Evolutionary conservation across 2,888 invertebrate species (phyloP).

Genomic region (Eupsilia transversa): DNA sequence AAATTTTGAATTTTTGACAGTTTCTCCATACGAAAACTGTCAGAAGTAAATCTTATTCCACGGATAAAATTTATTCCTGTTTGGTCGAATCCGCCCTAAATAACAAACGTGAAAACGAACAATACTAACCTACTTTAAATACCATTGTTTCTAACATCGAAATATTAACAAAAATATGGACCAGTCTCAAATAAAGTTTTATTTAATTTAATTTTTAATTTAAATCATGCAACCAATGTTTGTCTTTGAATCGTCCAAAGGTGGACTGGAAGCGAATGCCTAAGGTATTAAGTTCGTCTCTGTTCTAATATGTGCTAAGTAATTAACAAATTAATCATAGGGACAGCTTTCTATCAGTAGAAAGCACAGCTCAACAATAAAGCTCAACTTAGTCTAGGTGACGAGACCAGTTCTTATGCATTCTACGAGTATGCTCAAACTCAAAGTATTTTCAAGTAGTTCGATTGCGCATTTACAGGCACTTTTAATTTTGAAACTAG

Average conservation of each 20-base stretch:
- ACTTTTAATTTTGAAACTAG: neutral
- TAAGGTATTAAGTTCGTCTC: neutral
- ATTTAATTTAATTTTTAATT: no score
- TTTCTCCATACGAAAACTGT: no score
- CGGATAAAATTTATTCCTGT: no score
- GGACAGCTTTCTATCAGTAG: neutral
- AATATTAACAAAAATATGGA: no score
- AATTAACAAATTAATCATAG: neutral
- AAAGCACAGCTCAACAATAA: neutral
- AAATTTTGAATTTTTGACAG: no score
- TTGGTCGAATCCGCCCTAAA: no score
- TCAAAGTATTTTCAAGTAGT: conserved; percentile 1
- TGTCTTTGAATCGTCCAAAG: neutral
- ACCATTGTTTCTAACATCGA: no score
- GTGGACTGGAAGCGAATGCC: no score
- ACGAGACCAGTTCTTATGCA: neutral
- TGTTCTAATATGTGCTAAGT: neutral
- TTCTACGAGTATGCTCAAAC: neutral
- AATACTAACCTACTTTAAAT: no score
- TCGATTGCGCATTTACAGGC: neutral
- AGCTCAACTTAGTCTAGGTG: neutral
- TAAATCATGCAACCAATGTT: neutral
- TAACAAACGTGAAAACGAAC: no score
- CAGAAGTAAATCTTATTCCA: no score
- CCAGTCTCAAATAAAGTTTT: no score